Conservation (phyloP, 35 echinoderm and acorn worm species). For the Strongylocentrotus purpuratus region DNA sequence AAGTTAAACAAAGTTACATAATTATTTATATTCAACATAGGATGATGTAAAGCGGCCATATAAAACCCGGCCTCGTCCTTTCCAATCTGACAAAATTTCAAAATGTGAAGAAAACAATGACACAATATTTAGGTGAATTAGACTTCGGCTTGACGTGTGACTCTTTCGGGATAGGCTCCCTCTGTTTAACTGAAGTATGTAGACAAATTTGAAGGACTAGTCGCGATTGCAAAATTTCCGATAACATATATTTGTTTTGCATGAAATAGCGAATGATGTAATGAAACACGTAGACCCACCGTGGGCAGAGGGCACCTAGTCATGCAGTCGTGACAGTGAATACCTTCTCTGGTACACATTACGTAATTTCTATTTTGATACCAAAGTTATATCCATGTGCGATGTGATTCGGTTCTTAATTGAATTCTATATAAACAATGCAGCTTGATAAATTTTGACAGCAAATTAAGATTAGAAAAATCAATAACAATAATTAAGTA, state of each 20-base stretch:
- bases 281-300: not conserved
- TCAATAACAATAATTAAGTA: not conserved
- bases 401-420: not conserved
- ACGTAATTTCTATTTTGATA: constrained; percentile 38
- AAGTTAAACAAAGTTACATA: no score
- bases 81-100: no score
- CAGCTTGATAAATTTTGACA: not conserved
- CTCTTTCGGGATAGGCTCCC: not conserved
- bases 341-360: not conserved
- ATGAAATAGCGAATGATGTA: not conserved
- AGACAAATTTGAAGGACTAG: not conserved
- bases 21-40: no score
- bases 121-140: no score
- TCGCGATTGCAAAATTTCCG: not conserved
- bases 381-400: not conserved
- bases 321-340: not conserved
- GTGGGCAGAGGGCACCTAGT: not conserved
- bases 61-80: no score
- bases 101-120: no score
- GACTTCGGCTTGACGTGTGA: not conserved
- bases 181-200: not conserved
- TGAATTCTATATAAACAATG: not conserved
- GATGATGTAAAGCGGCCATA: no score
- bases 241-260: not conserved
- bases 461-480: not conserved